Percentiles rank a stretch among this genome's conserved stretches.
Evolutionary conservation across 2,888 invertebrate species (phyloP).

Genomic region (Cephalotes varians): DNA sequence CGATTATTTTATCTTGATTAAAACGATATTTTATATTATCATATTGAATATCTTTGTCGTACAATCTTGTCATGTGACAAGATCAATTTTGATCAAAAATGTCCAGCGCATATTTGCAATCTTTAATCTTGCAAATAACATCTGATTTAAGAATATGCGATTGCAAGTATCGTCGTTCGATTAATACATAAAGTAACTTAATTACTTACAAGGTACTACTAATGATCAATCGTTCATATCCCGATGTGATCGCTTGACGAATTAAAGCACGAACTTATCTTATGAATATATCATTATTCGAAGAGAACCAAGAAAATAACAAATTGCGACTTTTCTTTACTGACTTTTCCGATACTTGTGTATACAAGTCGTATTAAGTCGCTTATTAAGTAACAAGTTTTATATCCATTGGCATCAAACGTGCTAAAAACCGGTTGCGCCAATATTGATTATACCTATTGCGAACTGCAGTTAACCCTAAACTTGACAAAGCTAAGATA

Average conservation of each 20-base stretch:
- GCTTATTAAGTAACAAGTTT: slow-evolving; percentile 46
- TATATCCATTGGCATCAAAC: slow-evolving; percentile 29
- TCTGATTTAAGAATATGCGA: slow-evolving; percentile 4
- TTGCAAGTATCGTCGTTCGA: not conserved
- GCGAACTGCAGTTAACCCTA: slow-evolving; percentile 17
- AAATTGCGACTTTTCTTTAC: not conserved
- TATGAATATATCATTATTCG: slow-evolving; percentile 6
- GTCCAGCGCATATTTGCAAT: not conserved
- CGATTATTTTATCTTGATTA: not conserved
- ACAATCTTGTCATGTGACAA: not conserved
- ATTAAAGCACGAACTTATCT: slow-evolving; percentile 12
- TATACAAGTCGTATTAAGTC: not conserved
- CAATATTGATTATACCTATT: slow-evolving; percentile 32
- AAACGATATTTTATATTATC: not conserved
- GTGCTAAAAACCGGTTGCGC: slow-evolving; percentile 44
- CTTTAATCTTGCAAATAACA: not conserved
- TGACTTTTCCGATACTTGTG: slow-evolving; percentile 19
- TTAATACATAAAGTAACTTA: slow-evolving; percentile 8
- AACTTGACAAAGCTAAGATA: slow-evolving; percentile 35
- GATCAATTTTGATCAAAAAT: not conserved
- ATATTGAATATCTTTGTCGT: not conserved
- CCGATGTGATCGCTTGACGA: slow-evolving; percentile 16
- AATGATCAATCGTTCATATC: not conserved
- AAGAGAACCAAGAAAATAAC: not conserved
- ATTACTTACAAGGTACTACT: slow-evolving; percentile 5